Percentiles rank a stretch among this genome's conserved stretches.
Evolutionary conservation across 2,113 vertebrate genomes (phyloP).

Genomic region (Chroicocephalus ridibundus): DNA sequence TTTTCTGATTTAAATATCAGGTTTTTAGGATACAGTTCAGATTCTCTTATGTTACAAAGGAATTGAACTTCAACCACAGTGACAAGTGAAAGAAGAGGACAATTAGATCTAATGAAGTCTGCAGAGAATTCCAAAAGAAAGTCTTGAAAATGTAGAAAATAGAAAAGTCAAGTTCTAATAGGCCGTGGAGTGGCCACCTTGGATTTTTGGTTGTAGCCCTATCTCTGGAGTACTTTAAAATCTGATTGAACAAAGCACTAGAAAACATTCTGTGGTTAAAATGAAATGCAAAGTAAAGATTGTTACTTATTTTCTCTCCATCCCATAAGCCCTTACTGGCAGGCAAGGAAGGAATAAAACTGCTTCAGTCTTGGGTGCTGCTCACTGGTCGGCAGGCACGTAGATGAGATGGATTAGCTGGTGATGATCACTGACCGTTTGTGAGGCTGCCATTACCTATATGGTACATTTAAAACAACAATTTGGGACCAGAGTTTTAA

Average conservation of each 20-base stretch:
- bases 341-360: not conserved
- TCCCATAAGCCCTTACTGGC: not conserved
- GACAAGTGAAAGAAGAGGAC: not conserved
- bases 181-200: not conserved
- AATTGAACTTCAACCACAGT: not conserved
- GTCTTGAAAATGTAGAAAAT: not conserved
- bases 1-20: not conserved
- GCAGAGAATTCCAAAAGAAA: not conserved
- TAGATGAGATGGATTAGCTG: not conserved
- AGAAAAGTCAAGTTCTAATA: not conserved
- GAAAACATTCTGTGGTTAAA: not conserved
- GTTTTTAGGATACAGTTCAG: not conserved
- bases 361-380: not conserved
- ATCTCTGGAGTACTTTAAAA: not conserved
- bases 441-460: not conserved
- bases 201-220: not conserved
- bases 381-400: accelerated
- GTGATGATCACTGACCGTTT: not conserved
- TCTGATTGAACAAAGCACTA: constrained; percentile 11
- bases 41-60: not conserved
- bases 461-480: not conserved
- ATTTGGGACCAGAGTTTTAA: not conserved
- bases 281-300: not conserved
- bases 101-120: not conserved
- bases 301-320: not conserved